Conservation (phyloP, 1,140 invertebrate genomes). For the Drosophila pseudoobscura region DNA sequence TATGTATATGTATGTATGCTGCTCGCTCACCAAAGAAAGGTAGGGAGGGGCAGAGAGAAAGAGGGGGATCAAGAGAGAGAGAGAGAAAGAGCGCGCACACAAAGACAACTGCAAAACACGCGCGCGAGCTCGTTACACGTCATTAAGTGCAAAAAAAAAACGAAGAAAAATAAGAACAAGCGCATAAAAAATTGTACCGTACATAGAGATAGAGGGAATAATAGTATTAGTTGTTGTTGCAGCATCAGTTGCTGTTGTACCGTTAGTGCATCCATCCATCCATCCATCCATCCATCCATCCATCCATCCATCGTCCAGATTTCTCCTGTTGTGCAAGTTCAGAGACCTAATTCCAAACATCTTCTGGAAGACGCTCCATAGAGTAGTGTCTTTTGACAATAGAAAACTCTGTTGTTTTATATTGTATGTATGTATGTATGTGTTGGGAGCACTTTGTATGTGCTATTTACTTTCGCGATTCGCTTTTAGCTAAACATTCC, state of each 20-base stretch:
- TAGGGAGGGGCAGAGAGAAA: conserved; percentile 13
- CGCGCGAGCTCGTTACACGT: conserved; percentile 70
- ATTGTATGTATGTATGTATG: too few species aligned
- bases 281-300: not conserved
- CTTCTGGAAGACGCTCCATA: not conserved
- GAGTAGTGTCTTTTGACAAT: not conserved
- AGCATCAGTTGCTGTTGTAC: conserved; percentile 40
- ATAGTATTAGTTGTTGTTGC: conserved; percentile 34
- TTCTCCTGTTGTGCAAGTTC: conserved; percentile 37
- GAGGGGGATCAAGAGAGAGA: conserved; percentile 14
- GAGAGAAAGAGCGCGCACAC: conserved; percentile 32
- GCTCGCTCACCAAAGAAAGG: conserved; percentile 15
- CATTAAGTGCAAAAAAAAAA: conserved; percentile 67
- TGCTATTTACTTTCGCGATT: not conserved
- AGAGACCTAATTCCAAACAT: conserved; percentile 23
- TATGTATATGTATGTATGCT: conserved; percentile 28
- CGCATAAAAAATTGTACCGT: conserved; percentile 59
- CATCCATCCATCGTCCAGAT: conserved; percentile 10
- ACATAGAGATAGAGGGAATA: conserved; percentile 34
- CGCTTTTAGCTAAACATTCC: too few species aligned
- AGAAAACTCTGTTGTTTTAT: too few species aligned
- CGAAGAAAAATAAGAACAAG: conserved; percentile 64
- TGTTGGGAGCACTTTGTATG: not conserved
- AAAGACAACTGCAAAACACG: conserved; percentile 60
- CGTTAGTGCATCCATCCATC: conserved; percentile 40